Evolutionary conservation across 2,888 invertebrate genomes (phyloP).

Genomic region (Agrilus biguttatus): DNA sequence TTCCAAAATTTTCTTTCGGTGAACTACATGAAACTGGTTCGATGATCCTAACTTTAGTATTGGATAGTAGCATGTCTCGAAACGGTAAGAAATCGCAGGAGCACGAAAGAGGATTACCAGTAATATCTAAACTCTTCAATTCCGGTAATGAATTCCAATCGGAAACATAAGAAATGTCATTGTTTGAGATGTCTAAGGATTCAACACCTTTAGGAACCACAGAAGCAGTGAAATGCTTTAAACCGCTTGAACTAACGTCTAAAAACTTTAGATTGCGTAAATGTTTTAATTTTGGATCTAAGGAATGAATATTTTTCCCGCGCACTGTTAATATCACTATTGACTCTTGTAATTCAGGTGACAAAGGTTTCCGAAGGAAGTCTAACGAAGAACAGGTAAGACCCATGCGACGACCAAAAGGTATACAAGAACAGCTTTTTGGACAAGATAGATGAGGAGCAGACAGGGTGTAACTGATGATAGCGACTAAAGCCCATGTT

Average conservation of each 20-base stretch:
- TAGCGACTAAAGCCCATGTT: conserved; percentile 7
- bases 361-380: conserved; percentile 49
- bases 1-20: conserved; percentile 19
- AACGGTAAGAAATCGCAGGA: conserved; percentile 51
- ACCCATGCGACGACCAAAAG: conserved; percentile 55
- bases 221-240: conserved; percentile 19
- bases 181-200: conserved; percentile 45
- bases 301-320: conserved; percentile 11
- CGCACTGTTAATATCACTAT: conserved; percentile 20
- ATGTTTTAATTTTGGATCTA: conserved; percentile 23
- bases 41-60: conserved; percentile 18
- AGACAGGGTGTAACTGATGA: conserved; percentile 13
- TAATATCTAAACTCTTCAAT: conserved; percentile 48
- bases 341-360: conserved; percentile 18
- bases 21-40: conserved; percentile 21
- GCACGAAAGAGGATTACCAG: conserved; percentile 56
- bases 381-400: conserved; percentile 52
- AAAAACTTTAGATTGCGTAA: conserved; percentile 22
- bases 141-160: conserved; percentile 40
- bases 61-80: conserved; percentile 39
- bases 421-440: conserved; percentile 39
- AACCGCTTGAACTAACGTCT: conserved; percentile 20
- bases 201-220: conserved; percentile 22
- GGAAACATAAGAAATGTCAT: conserved; percentile 43
- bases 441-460: conserved; percentile 33